Base-by-base conservation (phyloP, 2,113 vertebrate species). In the Guaruba guarouba region DNA sequence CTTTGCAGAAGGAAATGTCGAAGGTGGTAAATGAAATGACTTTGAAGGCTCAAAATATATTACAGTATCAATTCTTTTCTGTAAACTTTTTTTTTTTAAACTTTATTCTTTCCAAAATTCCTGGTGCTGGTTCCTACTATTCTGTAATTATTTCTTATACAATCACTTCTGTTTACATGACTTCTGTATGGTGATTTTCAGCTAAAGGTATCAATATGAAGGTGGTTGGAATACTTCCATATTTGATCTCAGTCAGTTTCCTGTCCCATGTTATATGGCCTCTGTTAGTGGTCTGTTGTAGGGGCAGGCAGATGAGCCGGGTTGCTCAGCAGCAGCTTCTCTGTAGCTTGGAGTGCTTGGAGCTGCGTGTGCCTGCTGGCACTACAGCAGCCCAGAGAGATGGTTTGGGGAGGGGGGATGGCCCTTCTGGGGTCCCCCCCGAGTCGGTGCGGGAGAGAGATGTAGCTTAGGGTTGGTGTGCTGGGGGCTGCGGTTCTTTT, bases 371-470 rank as follows among this genome's bases (percentile, higher is more conserved):
- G 14, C 49, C 61, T 33, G 61, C 54, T 70, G 66, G 23, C 33
- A 27, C 48, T 6, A 4, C 24, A 29, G 86, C 43, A 16, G 2
- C 64, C 52, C 39, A 22, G 33, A 25, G 23, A 29, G 64, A 13
- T 3, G 23, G 13, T 48, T 19, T 5, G 9, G 41, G 68, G 68
- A 10, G 4, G 9, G 7, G 44, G 25, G n/a, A 31, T 0, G 1
- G 22, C 61, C 39, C 37, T 59, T 11, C 39, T 61, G 44, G 20
- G 7, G 29, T 62, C 31, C 43, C 55, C 1, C 1, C 24, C 0
- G 0, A 41, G 17, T 13, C 1, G 0, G 24, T 1, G 2, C 25
- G 20, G 75, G n/a, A 44, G 5, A 61, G 23, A 3, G 17, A 5
- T 35, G 48, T 6, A 43, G 33, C 23, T 93, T 17, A 19, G 57